phyloP scores from a whole-genome alignment of 2,888 invertebrate species.

The Saturnia japonica region DNA sequence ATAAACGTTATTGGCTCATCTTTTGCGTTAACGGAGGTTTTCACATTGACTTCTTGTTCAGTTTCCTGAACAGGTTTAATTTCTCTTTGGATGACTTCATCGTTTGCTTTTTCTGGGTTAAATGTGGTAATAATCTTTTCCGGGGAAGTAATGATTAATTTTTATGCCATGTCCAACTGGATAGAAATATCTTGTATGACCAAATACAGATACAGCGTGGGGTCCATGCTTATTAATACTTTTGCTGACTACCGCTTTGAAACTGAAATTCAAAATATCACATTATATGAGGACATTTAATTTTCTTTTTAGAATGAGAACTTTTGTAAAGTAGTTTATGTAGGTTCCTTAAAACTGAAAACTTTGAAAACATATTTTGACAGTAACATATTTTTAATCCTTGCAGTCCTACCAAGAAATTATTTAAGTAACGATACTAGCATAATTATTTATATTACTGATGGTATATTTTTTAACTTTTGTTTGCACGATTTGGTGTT shows the following conservation, averaged over 20 bases:
- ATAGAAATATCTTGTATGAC: slow-evolving; percentile 61
- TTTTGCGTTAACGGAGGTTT: slow-evolving; percentile 17
- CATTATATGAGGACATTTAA: not conserved
- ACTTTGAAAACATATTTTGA: not conserved
- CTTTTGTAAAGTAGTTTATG: not conserved
- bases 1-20: slow-evolving; percentile 35
- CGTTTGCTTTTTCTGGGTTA: slow-evolving; percentile 29
- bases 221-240: slow-evolving; percentile 66
- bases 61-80: slow-evolving; percentile 48
- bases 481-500: not conserved
- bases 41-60: slow-evolving; percentile 31
- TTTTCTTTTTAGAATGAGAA: not conserved
- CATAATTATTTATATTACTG: too few species aligned
- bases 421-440: not conserved
- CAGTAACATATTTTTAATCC: not conserved
- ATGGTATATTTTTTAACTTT: not conserved
- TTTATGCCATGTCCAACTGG: slow-evolving; percentile 64
- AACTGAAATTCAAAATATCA: slow-evolving; percentile 54
- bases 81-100: slow-evolving; percentile 29
- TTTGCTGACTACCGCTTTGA: slow-evolving; percentile 82
- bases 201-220: slow-evolving; percentile 62
- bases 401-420: not conserved
- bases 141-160: slow-evolving; percentile 69
- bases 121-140: slow-evolving; percentile 44
- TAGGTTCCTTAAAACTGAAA: not conserved